These are phyloP conservation scores for Spodoptera frugiperda DNA, from an alignment of 1,140 invertebrate species.

Conservation along the genomic window DNA sequence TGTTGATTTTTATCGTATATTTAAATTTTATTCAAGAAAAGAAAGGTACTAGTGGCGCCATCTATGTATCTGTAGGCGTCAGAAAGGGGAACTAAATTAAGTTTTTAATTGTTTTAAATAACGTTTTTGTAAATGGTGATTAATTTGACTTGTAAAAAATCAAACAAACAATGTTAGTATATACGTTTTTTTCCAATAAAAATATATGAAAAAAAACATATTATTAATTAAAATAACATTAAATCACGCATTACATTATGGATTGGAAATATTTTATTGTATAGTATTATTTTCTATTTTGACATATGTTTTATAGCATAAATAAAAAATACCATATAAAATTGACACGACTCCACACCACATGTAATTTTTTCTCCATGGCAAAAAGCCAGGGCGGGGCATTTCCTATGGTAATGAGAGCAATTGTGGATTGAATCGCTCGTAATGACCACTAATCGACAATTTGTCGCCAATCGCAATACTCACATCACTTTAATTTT, in stretches of 20 bases:
- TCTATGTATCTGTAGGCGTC: background rate
- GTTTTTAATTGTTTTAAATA: too few species aligned
- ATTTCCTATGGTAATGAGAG: constrained; percentile 48
- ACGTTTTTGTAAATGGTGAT: too few species aligned
- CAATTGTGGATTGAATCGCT: constrained; percentile 31
- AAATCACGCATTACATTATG: too few species aligned
- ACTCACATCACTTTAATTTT: background rate
- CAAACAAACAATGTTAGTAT: too few species aligned
- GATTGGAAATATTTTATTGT: too few species aligned
- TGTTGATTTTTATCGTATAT: background rate
- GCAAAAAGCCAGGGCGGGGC: constrained; percentile 31
- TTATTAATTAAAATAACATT: too few species aligned
- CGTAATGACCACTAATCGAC: constrained; percentile 45
- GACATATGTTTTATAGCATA: too few species aligned
- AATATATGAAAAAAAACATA: too few species aligned
- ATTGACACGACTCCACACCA: background rate
- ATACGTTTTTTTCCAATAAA: too few species aligned
- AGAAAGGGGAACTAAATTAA: background rate
- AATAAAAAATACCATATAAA: too few species aligned
- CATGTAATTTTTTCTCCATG: constrained; percentile 31
- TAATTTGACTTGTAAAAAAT: too few species aligned
- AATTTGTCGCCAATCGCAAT: constrained; percentile 34
- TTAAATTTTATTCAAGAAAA: background rate
- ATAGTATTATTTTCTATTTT: too few species aligned
- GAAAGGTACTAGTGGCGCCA: background rate